Percentiles rank a stretch among this genome's conserved stretches.
Conservation (phyloP, 2,797 vertebrate species). For the Parotocinclus haroldoi region DNA sequence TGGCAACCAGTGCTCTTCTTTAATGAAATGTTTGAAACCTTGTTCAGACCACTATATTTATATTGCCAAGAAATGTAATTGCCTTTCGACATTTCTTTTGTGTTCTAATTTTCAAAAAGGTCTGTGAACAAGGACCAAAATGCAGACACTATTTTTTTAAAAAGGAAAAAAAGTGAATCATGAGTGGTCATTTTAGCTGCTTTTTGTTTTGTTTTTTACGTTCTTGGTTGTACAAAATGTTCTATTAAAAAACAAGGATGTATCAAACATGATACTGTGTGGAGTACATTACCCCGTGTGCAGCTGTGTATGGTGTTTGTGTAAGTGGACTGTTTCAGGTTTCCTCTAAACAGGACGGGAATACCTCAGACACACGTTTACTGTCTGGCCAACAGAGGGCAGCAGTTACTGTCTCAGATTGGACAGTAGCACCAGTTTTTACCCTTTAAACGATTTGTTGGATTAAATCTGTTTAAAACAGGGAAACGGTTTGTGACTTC, state of each 20-base stretch:
- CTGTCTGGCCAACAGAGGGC: constrained; percentile 38
- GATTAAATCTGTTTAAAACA: constrained; percentile 5
- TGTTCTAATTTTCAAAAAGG: constrained; percentile 55
- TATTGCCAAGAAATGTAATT: constrained; percentile 78
- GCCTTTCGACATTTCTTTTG: constrained; percentile 67
- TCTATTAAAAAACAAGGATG: constrained; percentile 71
- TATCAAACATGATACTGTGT: constrained; percentile 62
- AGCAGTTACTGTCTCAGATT: constrained; percentile 7
- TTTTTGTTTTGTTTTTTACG: constrained; percentile 59
- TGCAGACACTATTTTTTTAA: constrained; percentile 78
- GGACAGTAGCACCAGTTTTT: neutral
- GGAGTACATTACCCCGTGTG: constrained; percentile 16
- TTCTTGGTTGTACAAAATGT: constrained; percentile 73
- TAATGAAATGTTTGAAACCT: constrained; percentile 70
- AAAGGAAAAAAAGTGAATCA: constrained; percentile 57
- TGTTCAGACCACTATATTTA: constrained; percentile 84
- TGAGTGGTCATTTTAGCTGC: constrained; percentile 67
- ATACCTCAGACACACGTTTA: neutral
- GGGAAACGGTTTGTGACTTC: neutral
- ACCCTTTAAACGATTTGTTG: neutral
- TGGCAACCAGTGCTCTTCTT: constrained; percentile 70
- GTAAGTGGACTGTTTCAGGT: too few relatives aligned
- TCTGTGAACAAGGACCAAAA: constrained; percentile 71
- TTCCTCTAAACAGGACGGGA: too few relatives aligned
- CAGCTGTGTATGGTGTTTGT: too few relatives aligned